A percentile compares a stretch with the other conserved stretches of the same genome.
Conservation (phyloP, 1,140 invertebrate genomes). For the Aphelenchoides besseyi region DNA sequence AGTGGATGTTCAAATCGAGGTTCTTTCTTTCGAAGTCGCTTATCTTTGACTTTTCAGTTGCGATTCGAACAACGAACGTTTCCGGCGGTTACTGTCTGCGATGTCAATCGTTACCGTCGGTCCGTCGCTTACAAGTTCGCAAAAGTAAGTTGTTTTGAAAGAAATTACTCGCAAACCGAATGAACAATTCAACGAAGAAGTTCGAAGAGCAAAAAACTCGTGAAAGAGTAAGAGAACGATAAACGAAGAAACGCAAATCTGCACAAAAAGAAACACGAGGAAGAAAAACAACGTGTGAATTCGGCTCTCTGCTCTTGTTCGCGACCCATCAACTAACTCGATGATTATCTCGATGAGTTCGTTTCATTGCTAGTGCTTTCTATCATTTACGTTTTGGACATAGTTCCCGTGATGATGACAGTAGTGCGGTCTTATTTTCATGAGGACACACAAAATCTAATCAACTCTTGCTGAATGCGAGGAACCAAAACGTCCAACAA, state of each 20-base stretch:
- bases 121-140: conserved; percentile 23
- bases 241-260: neutral
- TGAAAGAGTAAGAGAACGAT: too few relatives aligned
- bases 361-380: neutral
- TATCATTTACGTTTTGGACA: conserved; percentile 10
- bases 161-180: too few relatives aligned
- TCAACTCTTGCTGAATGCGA: neutral
- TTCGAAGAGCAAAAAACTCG: too few relatives aligned
- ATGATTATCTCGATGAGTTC: neutral
- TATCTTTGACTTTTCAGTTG: conserved; percentile 22
- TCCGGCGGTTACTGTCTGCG: conserved; percentile 38
- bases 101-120: conserved; percentile 36
- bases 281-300: neutral
- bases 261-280: neutral
- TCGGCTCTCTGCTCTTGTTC: neutral
- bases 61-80: conserved; percentile 44
- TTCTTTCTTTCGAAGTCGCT: conserved; percentile 9
- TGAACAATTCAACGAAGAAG: too few relatives aligned
- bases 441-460: conserved; percentile 3
- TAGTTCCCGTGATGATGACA: neutral
- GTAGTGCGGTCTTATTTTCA: conserved; percentile 23
- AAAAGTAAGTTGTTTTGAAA: conserved; percentile 31
- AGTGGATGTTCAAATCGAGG: conserved; percentile 39
- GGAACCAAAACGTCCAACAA: neutral
- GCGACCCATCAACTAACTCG: neutral